Percentiles rank a stretch among this genome's conserved stretches.
Conservation (phyloP, 2,797 vertebrate genomes). For the Pogonophryne albipinna region DNA sequence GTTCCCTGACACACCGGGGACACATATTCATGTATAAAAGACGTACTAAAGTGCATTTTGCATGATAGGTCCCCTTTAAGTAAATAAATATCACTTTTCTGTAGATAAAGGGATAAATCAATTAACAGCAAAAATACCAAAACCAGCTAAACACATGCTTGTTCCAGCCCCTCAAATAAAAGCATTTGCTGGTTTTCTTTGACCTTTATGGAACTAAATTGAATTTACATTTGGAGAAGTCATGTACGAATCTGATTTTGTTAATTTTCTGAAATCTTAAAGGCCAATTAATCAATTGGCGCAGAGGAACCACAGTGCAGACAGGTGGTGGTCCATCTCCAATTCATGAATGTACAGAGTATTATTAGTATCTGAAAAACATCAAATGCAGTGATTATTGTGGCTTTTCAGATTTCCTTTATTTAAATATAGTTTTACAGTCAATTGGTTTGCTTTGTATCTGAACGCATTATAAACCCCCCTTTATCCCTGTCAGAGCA, state of each 20-base stretch:
- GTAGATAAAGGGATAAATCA: neutral
- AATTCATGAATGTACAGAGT: constrained; percentile 57
- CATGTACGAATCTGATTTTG: too few relatives aligned
- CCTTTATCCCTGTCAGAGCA: neutral
- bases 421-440: neutral
- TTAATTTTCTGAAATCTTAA: neutral
- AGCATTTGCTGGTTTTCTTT: neutral
- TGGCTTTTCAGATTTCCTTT: neutral
- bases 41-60: too few relatives aligned
- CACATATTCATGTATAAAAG: too few relatives aligned
- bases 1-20: too few relatives aligned
- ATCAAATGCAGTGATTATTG: constrained; percentile 19
- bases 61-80: too few relatives aligned
- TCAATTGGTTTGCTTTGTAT: constrained; percentile 31
- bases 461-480: constrained; percentile 30
- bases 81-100: neutral
- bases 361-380: neutral
- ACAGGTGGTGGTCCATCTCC: neutral
- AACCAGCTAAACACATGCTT: neutral
- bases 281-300: neutral
- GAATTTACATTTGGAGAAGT: neutral
- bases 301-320: neutral
- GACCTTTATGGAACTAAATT: neutral
- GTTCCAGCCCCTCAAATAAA: neutral
- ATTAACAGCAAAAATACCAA: neutral